Evolutionary conservation across 2,113 vertebrate species (phyloP).

Genomic region (Corythornis cristatus): DNA sequence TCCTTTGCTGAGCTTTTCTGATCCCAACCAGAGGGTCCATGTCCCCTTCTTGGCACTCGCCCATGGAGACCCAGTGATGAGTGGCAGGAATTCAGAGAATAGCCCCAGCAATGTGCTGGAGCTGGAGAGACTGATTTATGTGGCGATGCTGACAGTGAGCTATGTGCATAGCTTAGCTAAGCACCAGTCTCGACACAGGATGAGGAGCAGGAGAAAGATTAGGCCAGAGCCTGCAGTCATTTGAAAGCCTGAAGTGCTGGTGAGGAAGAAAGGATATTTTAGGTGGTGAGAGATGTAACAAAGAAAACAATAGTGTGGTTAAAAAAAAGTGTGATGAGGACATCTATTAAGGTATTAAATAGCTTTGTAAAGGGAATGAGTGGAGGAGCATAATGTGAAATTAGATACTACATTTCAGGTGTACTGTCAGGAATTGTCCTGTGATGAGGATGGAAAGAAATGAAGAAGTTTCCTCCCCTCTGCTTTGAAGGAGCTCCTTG

Average conservation of each 20-base stretch:
- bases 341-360: not conserved
- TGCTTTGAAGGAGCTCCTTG: not conserved
- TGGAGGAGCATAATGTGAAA: not conserved
- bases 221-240: not conserved
- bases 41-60: not conserved
- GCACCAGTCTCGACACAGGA: not conserved
- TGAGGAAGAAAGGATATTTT: slow-evolving; percentile 9
- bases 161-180: slow-evolving; percentile 36
- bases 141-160: not conserved
- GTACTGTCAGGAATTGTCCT: not conserved
- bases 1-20: not conserved
- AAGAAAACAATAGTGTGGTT: not conserved
- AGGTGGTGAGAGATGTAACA: not conserved
- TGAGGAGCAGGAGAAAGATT: not conserved
- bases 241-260: not conserved
- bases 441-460: not conserved
- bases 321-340: not conserved
- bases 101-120: not conserved
- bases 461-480: not conserved
- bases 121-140: not conserved
- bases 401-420: not conserved
- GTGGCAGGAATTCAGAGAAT: slow-evolving; percentile 10
- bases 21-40: not conserved
- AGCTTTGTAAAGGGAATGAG: not conserved
- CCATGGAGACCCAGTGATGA: rapidly evolving